These are phyloP conservation scores for Eulemur mongoz DNA, from an alignment of 2,797 vertebrate genomes.

Conservation along the genomic window DNA sequence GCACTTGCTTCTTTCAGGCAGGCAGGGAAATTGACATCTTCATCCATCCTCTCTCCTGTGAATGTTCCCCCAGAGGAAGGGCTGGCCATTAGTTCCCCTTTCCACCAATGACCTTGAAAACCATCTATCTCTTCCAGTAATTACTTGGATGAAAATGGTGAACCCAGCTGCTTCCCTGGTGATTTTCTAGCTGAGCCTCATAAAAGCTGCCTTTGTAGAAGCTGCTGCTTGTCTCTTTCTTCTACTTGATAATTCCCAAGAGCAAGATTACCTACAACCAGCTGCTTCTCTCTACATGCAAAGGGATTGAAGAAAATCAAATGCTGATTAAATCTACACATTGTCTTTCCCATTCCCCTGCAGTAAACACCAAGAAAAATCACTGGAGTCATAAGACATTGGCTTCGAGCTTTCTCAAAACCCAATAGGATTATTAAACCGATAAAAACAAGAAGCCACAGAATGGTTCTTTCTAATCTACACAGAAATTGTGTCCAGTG, in stretches of 20 bases:
- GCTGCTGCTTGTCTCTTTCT: constrained; percentile 64
- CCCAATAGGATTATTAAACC: constrained; percentile 43
- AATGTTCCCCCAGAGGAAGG: constrained; percentile 65
- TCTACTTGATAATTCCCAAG: constrained; percentile 75
- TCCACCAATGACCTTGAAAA: constrained; percentile 67
- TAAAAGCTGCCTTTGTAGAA: constrained; percentile 72
- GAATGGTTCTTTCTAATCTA: constrained; percentile 20
- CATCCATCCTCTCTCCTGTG: constrained; percentile 52
- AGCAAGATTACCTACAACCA: constrained; percentile 77
- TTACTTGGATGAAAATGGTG: constrained; percentile 75
- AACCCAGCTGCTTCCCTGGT: constrained; percentile 77
- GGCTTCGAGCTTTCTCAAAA: constrained; percentile 43
- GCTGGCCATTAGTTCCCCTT: constrained; percentile 64
- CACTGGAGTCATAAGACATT: neutral
- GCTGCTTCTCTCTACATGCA: constrained; percentile 69
- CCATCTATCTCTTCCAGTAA: constrained; percentile 75
- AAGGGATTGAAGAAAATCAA: constrained; percentile 67
- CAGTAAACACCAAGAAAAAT: constrained; percentile 57
- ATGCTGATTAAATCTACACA: constrained; percentile 63
- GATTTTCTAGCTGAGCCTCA: constrained; percentile 62
- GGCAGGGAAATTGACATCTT: constrained; percentile 62
- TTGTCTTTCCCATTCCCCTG: constrained; percentile 43
- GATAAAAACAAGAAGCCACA: constrained; percentile 48
- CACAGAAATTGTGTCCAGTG: neutral
- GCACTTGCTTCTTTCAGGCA: neutral